Conservation (phyloP, 2,113 vertebrate species). For the Jacana jacana region DNA sequence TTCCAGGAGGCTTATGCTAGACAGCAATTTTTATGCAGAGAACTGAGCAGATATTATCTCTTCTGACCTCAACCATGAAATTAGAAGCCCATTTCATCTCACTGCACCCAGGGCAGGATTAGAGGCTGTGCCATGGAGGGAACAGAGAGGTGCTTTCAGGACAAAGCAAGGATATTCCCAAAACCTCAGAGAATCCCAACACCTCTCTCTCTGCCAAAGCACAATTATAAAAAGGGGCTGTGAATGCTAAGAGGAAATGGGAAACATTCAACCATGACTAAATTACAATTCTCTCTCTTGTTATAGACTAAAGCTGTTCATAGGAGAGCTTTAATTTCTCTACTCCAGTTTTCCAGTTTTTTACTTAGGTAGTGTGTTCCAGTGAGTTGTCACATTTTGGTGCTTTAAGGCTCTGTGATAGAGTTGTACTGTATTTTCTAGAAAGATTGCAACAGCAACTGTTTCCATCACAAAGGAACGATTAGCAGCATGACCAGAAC, state of each 20-base stretch:
- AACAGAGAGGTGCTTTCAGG: constrained; percentile 53
- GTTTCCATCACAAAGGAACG: neutral
- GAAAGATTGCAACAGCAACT: neutral
- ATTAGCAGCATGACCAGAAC: neutral
- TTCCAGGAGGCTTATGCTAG: constrained; percentile 45
- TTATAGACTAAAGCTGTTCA: constrained; percentile 32
- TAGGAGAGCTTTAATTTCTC: neutral
- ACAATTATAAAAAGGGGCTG: neutral
- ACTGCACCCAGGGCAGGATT: constrained; percentile 42
- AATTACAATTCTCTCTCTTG: constrained; percentile 40
- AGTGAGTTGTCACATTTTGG: neutral
- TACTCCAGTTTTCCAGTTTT: neutral
- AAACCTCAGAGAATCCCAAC: constrained; percentile 48
- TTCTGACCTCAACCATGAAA: constrained; percentile 73
- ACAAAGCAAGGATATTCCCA: constrained; percentile 60
- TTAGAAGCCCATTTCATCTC: constrained; percentile 66
- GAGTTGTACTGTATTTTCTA: neutral
- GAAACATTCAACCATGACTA: constrained; percentile 67
- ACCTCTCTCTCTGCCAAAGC: constrained; percentile 39
- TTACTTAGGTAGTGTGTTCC: neutral
- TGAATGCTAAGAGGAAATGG: constrained; percentile 50
- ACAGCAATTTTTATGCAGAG: constrained; percentile 52
- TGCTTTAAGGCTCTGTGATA: neutral
- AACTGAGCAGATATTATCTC: constrained; percentile 58
- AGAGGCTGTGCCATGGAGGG: constrained; percentile 29